Conservation (phyloP, 2,888 invertebrate genomes). For the Folsomia manolachei region DNA sequence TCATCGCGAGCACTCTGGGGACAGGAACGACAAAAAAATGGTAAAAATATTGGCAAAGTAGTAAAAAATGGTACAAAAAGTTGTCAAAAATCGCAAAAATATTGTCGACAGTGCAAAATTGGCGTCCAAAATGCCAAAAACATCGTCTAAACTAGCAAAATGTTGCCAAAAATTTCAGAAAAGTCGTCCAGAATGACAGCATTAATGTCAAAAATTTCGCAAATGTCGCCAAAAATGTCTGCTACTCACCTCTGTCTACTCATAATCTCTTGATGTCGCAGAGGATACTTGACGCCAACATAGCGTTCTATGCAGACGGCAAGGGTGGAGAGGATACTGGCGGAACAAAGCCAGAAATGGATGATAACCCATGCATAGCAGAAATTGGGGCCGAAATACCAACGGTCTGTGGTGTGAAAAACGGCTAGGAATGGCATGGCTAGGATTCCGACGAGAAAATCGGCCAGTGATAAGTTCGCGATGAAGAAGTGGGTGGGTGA, state of each 20-base stretch:
- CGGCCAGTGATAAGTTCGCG: slow-evolving; percentile 40
- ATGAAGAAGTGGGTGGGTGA: slow-evolving; percentile 38
- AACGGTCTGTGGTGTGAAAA: slow-evolving; percentile 30
- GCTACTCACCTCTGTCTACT: not conserved
- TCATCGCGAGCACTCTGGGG: slow-evolving; percentile 29
- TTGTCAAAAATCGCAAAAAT: not conserved
- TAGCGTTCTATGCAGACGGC: slow-evolving; percentile 43
- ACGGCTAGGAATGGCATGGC: slow-evolving; percentile 40
- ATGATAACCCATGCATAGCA: slow-evolving; percentile 36
- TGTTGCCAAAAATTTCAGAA: not conserved
- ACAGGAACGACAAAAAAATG: too few relatives aligned
- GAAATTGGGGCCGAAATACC: slow-evolving; percentile 39
- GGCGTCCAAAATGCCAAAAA: not conserved
- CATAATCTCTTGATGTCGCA: slow-evolving; percentile 30
- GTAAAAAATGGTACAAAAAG: too few relatives aligned
- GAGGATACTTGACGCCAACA: slow-evolving; percentile 38
- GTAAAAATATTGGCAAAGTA: not conserved
- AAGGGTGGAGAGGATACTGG: slow-evolving; percentile 39
- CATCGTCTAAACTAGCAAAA: not conserved
- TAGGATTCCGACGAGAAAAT: slow-evolving; percentile 39
- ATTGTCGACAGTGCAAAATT: not conserved
- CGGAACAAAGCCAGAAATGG: slow-evolving; percentile 42
- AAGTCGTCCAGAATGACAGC: not conserved
- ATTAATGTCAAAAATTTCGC: not conserved
- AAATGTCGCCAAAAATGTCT: not conserved